Evolutionary conservation across 1,140 invertebrate genomes (phyloP).

Genomic region (Seison nebaliae): DNA sequence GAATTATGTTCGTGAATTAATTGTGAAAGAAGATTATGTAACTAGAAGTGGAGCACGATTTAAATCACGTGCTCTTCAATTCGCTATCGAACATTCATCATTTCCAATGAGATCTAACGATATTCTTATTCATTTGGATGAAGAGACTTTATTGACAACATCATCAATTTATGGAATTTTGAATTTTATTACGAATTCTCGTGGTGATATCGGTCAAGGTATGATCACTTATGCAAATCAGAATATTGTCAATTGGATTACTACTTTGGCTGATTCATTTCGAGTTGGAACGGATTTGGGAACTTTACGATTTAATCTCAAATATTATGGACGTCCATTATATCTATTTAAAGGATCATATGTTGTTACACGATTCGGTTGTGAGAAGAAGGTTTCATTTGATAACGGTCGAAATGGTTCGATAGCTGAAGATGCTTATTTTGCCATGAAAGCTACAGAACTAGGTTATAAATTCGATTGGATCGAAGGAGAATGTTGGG

Average conservation of each 20-base stretch:
- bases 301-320: slow-evolving; percentile 67
- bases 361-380: slow-evolving; percentile 42
- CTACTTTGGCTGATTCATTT: slow-evolving; percentile 77
- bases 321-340: slow-evolving; percentile 66
- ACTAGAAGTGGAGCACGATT: slow-evolving; percentile 69
- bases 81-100: slow-evolving; percentile 61
- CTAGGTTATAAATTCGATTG: slow-evolving; percentile 30
- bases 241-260: slow-evolving; percentile 75
- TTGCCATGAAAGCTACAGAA: slow-evolving; percentile 55
- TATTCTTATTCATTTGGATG: slow-evolving; percentile 90
- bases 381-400: slow-evolving; percentile 64
- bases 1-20: slow-evolving; percentile 42
- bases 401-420: slow-evolving; percentile 79
- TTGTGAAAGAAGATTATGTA: slow-evolving; percentile 54
- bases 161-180: slow-evolving; percentile 59
- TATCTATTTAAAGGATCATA: slow-evolving; percentile 64
- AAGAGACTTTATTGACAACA: slow-evolving; percentile 76
- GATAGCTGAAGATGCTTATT: slow-evolving; percentile 86
- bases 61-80: slow-evolving; percentile 76
- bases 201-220: slow-evolving; percentile 83
- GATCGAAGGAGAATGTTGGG: slow-evolving; percentile 59
- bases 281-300: slow-evolving; percentile 69
- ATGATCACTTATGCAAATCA: slow-evolving; percentile 91
- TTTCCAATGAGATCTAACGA: slow-evolving; percentile 61
- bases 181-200: slow-evolving; percentile 77